phyloP scores from a whole-genome alignment of 1,140 invertebrate species.

The Wasmannia auropunctata region DNA sequence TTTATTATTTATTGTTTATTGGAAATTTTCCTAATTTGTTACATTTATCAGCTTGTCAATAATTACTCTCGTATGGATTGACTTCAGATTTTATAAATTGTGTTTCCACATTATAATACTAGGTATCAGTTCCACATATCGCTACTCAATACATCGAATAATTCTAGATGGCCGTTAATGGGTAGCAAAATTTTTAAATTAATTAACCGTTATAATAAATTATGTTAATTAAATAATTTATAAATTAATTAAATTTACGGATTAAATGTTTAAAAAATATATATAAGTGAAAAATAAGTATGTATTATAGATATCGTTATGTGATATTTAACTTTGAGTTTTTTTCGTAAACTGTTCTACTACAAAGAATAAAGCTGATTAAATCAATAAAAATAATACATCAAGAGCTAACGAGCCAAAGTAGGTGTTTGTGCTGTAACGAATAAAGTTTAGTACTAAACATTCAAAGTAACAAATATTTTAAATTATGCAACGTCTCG shows the following conservation, averaged over 20 bases:
- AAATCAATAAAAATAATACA: no score
- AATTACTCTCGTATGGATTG: constrained; percentile 3
- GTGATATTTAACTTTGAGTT: not conserved
- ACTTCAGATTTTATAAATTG: not conserved
- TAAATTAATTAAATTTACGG: not conserved
- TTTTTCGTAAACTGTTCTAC: not conserved
- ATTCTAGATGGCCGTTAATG: not conserved
- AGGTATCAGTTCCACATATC: not conserved
- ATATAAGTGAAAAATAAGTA: not conserved
- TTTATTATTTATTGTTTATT: constrained; percentile 10
- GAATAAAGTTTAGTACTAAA: no score
- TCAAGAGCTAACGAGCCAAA: no score
- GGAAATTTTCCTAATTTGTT: not conserved
- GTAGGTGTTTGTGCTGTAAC: no score
- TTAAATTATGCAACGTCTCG: no score
- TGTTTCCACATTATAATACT: no score
- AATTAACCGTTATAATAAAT: not conserved
- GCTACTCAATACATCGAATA: not conserved
- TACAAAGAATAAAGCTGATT: not conserved
- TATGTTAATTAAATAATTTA: not conserved
- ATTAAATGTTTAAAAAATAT: not conserved
- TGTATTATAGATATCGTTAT: not conserved
- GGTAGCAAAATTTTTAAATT: not conserved
- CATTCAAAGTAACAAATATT: no score
- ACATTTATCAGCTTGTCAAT: not conserved